Percentiles rank a stretch among this genome's conserved stretches.
Evolutionary conservation across 2,888 invertebrate genomes (phyloP).

Genomic region (Sinohyriopsis cumingii): DNA sequence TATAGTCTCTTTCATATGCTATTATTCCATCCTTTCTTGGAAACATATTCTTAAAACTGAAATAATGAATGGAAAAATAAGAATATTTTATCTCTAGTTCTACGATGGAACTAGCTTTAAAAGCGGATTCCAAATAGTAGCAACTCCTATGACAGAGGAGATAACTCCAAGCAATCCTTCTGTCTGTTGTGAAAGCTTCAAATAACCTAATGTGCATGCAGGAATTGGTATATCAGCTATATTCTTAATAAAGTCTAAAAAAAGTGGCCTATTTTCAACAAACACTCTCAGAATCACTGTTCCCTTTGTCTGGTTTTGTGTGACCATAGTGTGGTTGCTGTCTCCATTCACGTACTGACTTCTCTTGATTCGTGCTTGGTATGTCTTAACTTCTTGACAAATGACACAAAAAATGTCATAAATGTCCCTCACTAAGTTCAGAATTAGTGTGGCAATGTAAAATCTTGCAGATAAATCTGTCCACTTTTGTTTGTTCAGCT

Average conservation of each 20-base stretch:
- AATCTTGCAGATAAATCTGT: slow-evolving; percentile 78
- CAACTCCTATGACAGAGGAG: slow-evolving; percentile 86
- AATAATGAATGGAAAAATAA: too few relatives aligned
- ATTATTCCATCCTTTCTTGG: too few relatives aligned
- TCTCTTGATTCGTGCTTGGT: slow-evolving; percentile 25
- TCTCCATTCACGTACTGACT: slow-evolving; percentile 54
- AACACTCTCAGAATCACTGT: slow-evolving; percentile 40
- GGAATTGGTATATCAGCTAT: slow-evolving; percentile 91
- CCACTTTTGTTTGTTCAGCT: slow-evolving; percentile 85
- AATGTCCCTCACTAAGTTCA: slow-evolving; percentile 87
- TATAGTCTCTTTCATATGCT: too few relatives aligned
- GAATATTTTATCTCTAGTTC: not conserved
- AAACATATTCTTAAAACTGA: too few relatives aligned
- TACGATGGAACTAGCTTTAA: slow-evolving; percentile 77
- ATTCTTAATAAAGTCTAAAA: slow-evolving; percentile 89
- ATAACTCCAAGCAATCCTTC: slow-evolving; percentile 86
- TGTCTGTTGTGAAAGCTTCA: slow-evolving; percentile 83
- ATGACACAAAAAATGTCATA: slow-evolving; percentile 77
- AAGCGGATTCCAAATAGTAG: slow-evolving; percentile 84
- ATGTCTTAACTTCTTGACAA: slow-evolving; percentile 36
- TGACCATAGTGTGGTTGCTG: slow-evolving; percentile 75
- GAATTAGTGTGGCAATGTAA: slow-evolving; percentile 87
- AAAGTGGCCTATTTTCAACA: slow-evolving; percentile 72
- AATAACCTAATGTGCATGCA: slow-evolving; percentile 84
- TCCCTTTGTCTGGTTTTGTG: slow-evolving; percentile 13